Evolutionary conservation across 2,888 invertebrate species (phyloP).

Genomic region (Leucozona laternaria): DNA sequence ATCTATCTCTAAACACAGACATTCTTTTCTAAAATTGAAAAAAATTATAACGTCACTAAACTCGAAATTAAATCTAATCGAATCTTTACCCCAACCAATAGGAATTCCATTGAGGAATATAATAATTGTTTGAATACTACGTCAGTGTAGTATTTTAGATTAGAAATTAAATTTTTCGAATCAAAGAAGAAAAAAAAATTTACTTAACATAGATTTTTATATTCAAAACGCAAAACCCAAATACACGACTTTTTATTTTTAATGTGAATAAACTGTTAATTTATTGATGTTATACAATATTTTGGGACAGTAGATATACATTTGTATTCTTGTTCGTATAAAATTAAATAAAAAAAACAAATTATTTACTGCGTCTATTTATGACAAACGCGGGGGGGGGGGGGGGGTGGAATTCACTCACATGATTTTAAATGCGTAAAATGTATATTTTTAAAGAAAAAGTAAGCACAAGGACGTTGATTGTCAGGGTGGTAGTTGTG

Average conservation of each 20-base stretch:
- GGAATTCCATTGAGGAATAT: conserved; percentile 22
- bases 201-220: not conserved
- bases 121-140: conserved; percentile 7
- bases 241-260: not conserved
- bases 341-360: not conserved
- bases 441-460: conserved; percentile 11
- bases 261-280: conserved; percentile 28
- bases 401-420: conserved; percentile 49
- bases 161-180: conserved; percentile 10
- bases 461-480: not conserved
- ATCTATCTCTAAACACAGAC: conserved; percentile 18
- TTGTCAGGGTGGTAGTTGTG: not conserved
- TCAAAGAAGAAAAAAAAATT: not conserved
- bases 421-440: conserved; percentile 69
- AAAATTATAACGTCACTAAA: conserved; percentile 30
- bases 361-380: conserved; percentile 41
- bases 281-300: conserved; percentile 33
- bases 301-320: not conserved
- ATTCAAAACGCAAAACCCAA: not conserved
- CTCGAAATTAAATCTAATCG: too few relatives aligned
- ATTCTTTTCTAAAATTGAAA: conserved; percentile 31
- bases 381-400: conserved; percentile 58
- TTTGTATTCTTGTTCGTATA: conserved; percentile 21
- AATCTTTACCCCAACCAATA: not conserved
- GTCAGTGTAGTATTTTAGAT: conserved; percentile 25